Base-by-base conservation (phyloP, 1,140 invertebrate species). In the Solenopsis fugax region DNA sequence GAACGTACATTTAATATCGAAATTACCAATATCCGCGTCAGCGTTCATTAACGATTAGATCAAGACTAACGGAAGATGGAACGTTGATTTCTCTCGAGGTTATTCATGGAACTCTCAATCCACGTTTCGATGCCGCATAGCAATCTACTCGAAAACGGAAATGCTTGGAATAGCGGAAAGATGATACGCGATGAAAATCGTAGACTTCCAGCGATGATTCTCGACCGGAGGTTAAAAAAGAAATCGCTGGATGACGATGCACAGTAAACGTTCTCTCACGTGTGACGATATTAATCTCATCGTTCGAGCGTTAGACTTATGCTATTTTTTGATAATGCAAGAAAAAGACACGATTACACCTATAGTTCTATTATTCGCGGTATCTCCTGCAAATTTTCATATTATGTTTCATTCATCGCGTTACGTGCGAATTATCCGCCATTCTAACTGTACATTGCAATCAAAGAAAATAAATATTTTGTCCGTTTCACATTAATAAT, bases 161-260 rank as follows among this genome's bases (percentile, higher is more conserved):
- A 80, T 80, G 12, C 45, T 37, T 80, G 29, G 76, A 67, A 80
- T 80, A 65, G 21, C 76, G 7, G 29, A 50, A 65, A 78, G 58
- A 65, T 52, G 76, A 80, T 76, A 58, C 72, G 13, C 54, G 73
- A 24, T 52, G 4, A 10, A 52, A 67, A 80, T 67, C 58, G 24
- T 65, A 50, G 58, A 62, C 58, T 65, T 64, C 10, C 45, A 64
- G 24, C 18, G 76, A 34, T 52, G 18, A 6, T 18, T 78, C 29
- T 65, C 6, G 2, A 13, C 0, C 24, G 10, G 24, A 78, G 45
- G 6, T 50, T 50, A 62, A 67, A 62, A 52, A 78, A 64, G 52
- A 77, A 41, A 10, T 45, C 18, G 16, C 16, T n/a, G 76, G 21
- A 4, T 48, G 29, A 78, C 56, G 24, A n/a, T 13, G 12, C 65